A percentile compares a stretch with the other conserved stretches of the same genome.
phyloP scores from a whole-genome alignment of 2,888 invertebrate genomes.

The Gymnocheta viridis region DNA sequence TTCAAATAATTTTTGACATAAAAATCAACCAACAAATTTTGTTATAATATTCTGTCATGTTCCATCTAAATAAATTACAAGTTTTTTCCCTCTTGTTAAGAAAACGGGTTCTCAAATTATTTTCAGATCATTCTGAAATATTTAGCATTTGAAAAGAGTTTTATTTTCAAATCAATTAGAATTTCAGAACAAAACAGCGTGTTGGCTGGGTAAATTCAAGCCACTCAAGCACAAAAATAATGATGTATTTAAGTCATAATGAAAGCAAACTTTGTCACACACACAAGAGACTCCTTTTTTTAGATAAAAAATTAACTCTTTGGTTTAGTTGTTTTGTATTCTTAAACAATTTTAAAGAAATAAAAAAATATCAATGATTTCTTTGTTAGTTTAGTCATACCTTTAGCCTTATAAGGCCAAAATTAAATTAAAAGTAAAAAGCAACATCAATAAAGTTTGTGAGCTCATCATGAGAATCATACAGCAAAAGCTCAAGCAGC shows the following conservation, averaged over 20 bases:
- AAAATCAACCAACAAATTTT: no score
- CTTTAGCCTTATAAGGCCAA: slow-evolving; percentile 60
- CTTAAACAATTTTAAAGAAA: slow-evolving; percentile 25
- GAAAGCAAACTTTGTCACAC: slow-evolving; percentile 42
- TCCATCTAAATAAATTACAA: no score
- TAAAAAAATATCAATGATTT: not conserved
- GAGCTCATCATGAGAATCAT: slow-evolving; percentile 11
- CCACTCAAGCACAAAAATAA: slow-evolving; percentile 44
- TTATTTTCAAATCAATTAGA: not conserved
- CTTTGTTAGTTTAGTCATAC: slow-evolving; percentile 53
- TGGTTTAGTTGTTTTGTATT: slow-evolving; percentile 5
- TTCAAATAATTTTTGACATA: no score
- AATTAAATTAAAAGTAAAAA: slow-evolving; percentile 35
- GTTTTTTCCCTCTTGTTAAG: no score
- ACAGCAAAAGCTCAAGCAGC: not conserved
- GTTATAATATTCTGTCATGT: no score
- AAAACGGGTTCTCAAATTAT: no score
- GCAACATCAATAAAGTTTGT: not conserved
- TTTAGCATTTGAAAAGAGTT: not conserved
- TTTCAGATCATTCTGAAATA: not conserved
- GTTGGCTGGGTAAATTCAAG: not conserved
- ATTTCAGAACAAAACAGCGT: not conserved
- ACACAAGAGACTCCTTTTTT: slow-evolving; percentile 2
- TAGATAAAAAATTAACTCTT: slow-evolving; percentile 22
- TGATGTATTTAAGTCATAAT: slow-evolving; percentile 65